phyloP scores from a whole-genome alignment of 2,113 vertebrate species.

The Galeopterus variegatus region DNA sequence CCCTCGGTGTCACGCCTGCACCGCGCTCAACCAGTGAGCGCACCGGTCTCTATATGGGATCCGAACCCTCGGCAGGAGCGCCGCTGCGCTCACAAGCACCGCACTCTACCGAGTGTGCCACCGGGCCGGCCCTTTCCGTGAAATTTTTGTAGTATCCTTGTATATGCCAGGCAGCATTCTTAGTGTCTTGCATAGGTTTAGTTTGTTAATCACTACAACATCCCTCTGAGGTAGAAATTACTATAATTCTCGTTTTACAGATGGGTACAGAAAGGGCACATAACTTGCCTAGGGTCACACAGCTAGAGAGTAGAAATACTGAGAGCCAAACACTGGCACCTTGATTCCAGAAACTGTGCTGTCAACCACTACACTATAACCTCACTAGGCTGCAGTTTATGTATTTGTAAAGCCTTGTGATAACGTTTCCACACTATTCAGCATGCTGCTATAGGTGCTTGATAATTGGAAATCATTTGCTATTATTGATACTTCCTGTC shows the following conservation, averaged over 20 bases:
- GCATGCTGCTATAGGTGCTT: not conserved
- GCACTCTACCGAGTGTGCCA: too few relatives aligned
- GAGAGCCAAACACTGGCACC: not conserved
- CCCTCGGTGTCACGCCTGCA: too few relatives aligned
- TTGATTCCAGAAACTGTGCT: not conserved
- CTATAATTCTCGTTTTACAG: not conserved
- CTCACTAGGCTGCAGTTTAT: not conserved
- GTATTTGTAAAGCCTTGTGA: not conserved
- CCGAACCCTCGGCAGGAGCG: too few relatives aligned
- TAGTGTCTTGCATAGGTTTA: not conserved
- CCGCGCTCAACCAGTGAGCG: too few relatives aligned
- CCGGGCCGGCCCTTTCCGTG: too few relatives aligned
- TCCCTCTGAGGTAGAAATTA: not conserved
- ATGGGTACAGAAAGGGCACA: not conserved
- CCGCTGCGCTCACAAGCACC: too few relatives aligned
- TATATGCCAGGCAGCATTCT: not conserved
- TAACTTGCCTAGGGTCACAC: not conserved
- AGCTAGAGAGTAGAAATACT: not conserved
- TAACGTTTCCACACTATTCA: not conserved
- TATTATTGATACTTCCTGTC: not conserved
- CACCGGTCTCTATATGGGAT: too few relatives aligned
- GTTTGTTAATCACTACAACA: not conserved
- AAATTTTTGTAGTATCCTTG: not conserved
- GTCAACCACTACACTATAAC: not conserved
- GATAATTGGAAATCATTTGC: not conserved